Base-by-base conservation (phyloP, 2,888 invertebrate genomes). In the Anticlea derivata region DNA sequence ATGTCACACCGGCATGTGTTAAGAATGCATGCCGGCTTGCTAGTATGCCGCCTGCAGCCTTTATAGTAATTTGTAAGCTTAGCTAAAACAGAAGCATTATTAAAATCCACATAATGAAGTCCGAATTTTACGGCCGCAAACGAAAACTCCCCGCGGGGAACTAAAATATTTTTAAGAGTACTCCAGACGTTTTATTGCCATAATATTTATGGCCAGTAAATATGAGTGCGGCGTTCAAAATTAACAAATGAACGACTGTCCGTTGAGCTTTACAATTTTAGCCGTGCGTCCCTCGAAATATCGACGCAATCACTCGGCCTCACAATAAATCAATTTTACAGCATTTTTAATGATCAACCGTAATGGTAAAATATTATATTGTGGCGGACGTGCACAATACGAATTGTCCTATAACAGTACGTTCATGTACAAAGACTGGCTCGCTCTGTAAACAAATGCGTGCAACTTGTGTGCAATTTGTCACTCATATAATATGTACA, bases 271-370 rank as follows among this genome's bases (percentile, higher is more conserved):
- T 72, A 80, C 80, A 81, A 80, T 80, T 84, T 85, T 77, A 83
- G 80, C 78, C 59, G 49, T 61, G 50, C 61, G 49, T 61, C 51
- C 61, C 65, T 68, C 70, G 69, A 73, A 78, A 78, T 74, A 78
- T 72, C 71, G 75, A 76, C 62, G 73, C 70, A 76, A 84, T 84
- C 80, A 80, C 73, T 80, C 70, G 61, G 68, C 68, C 63, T 57
- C 43, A 66, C 60, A 67, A 69, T 89, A 89, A 89, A 88, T 89
- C 88, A 90, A 75, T 78, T 85, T 87, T 83, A 84, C 82, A 78
- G 72, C 78, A 72, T 70, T 81, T 85, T 87, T 89, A 85, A 89
- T 84, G 83, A 76, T 73, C 72, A 61, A 55, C 73, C 71, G 76
- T 85, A 80, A 86, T 59, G 54, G 58, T 74, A 63, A 68, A 63